phyloP scores from a whole-genome alignment of 2,888 invertebrate genomes.

The Horisme vitalbata region DNA sequence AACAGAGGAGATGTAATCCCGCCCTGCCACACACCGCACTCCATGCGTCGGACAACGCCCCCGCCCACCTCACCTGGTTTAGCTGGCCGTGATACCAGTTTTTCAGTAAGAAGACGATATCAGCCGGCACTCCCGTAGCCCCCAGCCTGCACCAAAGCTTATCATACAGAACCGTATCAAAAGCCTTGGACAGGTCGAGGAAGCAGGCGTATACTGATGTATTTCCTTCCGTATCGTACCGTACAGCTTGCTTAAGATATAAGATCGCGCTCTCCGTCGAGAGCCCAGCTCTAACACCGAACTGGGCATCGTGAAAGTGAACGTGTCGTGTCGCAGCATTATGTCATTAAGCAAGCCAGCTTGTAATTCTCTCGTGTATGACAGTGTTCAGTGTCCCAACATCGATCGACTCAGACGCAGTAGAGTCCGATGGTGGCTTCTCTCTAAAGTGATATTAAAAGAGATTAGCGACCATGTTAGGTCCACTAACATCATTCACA shows the following conservation, averaged over 20 bases:
- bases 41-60: neutral
- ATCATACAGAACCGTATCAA: conserved; percentile 25
- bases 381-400: no score
- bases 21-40: neutral
- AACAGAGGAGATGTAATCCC: no score
- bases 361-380: no score
- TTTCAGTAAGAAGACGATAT: neutral
- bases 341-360: neutral
- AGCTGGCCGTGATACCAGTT: conserved; percentile 14
- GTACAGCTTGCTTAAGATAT: conserved; percentile 20
- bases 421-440: no score
- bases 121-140: conserved; percentile 5
- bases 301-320: neutral
- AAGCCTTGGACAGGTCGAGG: conserved; percentile 23
- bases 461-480: no score
- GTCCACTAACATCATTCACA: no score
- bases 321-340: neutral
- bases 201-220: conserved; percentile 24
- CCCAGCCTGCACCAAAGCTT: conserved; percentile 21
- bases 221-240: conserved; percentile 18
- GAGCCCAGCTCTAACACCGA: conserved; percentile 13
- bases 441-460: no score
- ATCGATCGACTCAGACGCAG: no score
- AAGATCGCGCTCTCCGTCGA: conserved; percentile 27
- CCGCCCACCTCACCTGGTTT: conserved; percentile 10